phyloP scores from a whole-genome alignment of 2,797 vertebrate genomes.

The Catharus ustulatus region DNA sequence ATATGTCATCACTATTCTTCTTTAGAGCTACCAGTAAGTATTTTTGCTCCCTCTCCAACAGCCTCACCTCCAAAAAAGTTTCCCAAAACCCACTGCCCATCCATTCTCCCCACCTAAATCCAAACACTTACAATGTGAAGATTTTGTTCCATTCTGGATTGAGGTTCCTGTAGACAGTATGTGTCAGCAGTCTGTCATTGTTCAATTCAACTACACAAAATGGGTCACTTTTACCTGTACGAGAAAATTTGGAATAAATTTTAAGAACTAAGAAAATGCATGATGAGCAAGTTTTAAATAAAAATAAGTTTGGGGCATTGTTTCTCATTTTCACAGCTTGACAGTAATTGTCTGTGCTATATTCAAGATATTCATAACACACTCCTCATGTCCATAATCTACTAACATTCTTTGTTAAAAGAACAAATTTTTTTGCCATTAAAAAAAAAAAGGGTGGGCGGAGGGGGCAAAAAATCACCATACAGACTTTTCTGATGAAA shows the following conservation, averaged over 20 bases:
- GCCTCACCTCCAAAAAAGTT: not conserved
- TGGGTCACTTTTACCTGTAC: constrained; percentile 94
- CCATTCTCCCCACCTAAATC: not conserved
- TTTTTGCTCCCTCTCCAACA: not conserved
- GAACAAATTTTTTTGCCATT: not conserved
- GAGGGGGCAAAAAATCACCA: not conserved
- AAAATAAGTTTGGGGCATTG: not conserved
- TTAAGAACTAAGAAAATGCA: not conserved
- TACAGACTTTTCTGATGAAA: not conserved
- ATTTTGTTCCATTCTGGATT: constrained; percentile 98
- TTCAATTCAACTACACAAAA: constrained; percentile 98
- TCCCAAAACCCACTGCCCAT: not conserved
- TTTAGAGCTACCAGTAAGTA: not conserved
- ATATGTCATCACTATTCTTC: not conserved
- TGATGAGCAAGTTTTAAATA: not conserved
- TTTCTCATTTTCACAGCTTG: not conserved
- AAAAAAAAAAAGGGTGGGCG: not conserved
- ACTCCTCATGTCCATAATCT: not conserved
- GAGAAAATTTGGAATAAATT: constrained; percentile 14
- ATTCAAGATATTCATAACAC: not conserved
- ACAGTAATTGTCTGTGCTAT: not conserved
- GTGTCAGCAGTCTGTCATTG: constrained; percentile 95
- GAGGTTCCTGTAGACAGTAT: constrained; percentile 97
- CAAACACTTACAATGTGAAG: constrained; percentile 94
- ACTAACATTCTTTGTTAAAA: not conserved